phyloP scores from a whole-genome alignment of 2,113 vertebrate species.

The Brevimyrus niger region DNA sequence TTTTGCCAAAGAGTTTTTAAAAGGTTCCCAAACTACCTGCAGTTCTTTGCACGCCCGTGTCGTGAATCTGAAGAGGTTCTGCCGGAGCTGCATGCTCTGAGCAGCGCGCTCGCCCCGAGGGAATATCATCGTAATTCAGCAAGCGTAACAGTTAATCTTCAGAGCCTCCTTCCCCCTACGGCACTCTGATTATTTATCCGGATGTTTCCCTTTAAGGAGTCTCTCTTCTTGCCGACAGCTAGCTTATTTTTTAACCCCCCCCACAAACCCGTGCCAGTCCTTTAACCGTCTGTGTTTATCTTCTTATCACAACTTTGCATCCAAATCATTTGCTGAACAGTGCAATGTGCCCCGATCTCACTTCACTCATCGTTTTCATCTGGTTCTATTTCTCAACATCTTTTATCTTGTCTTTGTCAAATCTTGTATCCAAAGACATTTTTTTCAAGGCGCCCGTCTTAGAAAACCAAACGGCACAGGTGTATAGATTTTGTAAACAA shows the following conservation, averaged over 20 bases:
- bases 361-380: background rate
- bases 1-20: background rate
- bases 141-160: background rate
- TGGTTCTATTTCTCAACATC: background rate
- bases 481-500: background rate
- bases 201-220: background rate
- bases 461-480: background rate
- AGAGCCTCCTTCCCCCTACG: background rate
- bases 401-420: background rate
- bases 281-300: background rate
- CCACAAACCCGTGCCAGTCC: background rate
- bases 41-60: background rate
- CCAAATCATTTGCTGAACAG: background rate
- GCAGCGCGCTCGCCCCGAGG: background rate
- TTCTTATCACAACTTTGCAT: background rate
- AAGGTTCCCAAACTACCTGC: background rate
- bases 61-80: background rate
- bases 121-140: background rate
- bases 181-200: background rate
- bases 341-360: background rate
- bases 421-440: background rate
- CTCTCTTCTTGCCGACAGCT: background rate
- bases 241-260: background rate
- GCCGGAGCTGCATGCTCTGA: background rate
- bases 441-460: background rate